phyloP scores from a whole-genome alignment of 2,888 invertebrate species.

The Napeogenes inachia region DNA sequence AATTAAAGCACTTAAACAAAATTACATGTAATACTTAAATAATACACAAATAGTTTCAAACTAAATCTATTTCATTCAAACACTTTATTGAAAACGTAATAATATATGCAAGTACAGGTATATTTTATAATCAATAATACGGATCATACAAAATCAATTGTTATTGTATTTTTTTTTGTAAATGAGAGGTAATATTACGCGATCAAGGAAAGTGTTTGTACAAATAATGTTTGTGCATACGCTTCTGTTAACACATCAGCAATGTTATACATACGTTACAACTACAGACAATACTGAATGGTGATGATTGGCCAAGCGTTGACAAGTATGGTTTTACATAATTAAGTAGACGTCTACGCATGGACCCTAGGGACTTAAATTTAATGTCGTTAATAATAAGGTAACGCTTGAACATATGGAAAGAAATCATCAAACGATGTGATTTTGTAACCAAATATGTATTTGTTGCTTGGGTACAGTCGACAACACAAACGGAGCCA shows the following conservation, averaged over 20 bases:
- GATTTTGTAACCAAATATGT: no score
- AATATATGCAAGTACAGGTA: not conserved
- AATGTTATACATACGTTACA: not conserved
- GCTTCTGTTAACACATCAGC: not conserved
- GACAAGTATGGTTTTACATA: constrained; percentile 34
- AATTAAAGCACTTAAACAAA: constrained; percentile 21
- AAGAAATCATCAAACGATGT: no score
- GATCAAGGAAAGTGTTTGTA: constrained; percentile 2
- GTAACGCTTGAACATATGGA: no score
- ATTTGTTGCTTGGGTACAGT: no score
- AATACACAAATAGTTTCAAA: constrained; percentile 2
- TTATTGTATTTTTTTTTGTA: no score
- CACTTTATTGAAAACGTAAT: constrained; percentile 7
- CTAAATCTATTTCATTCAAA: constrained; percentile 7
- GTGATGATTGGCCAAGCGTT: constrained; percentile 23
- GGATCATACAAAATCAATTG: no score
- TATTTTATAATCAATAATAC: not conserved
- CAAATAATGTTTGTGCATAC: constrained; percentile 2
- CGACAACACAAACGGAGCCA: no score
- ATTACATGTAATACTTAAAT: constrained; percentile 7
- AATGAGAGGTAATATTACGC: not conserved
- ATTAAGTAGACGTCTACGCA: constrained; percentile 47
- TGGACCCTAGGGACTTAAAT: constrained; percentile 56
- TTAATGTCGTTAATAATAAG: constrained; percentile 12
- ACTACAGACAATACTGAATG: constrained; percentile 17